phyloP scores from a whole-genome alignment of 2,888 invertebrate species.

The Shargacucullia verbasci region DNA sequence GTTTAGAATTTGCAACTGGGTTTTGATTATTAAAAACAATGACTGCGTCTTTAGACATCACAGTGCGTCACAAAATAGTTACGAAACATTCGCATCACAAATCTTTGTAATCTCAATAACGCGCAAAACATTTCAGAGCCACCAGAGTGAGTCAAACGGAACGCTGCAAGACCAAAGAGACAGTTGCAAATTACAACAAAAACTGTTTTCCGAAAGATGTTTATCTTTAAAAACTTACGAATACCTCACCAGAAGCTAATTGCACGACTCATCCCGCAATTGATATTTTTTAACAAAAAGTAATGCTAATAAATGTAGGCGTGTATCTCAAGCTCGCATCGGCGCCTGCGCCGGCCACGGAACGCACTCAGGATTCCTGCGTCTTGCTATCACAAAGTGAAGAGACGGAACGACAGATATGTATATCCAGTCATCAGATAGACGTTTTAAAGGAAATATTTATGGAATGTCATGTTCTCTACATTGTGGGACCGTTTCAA shows the following conservation, averaged over 20 bases:
- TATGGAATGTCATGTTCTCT: slow-evolving; percentile 42
- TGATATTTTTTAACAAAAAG: slow-evolving; percentile 51
- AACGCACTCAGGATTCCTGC: slow-evolving; percentile 47
- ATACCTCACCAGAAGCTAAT: slow-evolving; percentile 47
- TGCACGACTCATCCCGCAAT: slow-evolving; percentile 45
- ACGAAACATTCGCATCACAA: slow-evolving; percentile 7
- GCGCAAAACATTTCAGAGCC: slow-evolving; percentile 48
- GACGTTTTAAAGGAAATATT: slow-evolving; percentile 35
- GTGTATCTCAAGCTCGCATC: slow-evolving; percentile 53
- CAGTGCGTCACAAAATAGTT: slow-evolving; percentile 2
- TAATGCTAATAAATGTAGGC: slow-evolving; percentile 39
- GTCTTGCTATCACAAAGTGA: slow-evolving; percentile 31
- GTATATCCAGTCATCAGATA: slow-evolving; percentile 50
- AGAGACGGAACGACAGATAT: slow-evolving; percentile 38
- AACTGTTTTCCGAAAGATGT: slow-evolving; percentile 25
- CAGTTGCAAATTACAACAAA: slow-evolving; percentile 31
- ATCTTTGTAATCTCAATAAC: slow-evolving; percentile 7
- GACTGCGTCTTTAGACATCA: slow-evolving; percentile 7
- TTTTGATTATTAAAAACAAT: too few relatives aligned
- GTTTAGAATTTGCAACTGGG: too few relatives aligned
- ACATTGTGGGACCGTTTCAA: slow-evolving; percentile 20
- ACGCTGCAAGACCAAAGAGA: slow-evolving; percentile 13
- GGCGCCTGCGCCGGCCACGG: slow-evolving; percentile 10
- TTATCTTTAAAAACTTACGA: slow-evolving; percentile 42
- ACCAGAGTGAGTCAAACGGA: slow-evolving; percentile 15